Base-by-base conservation (phyloP, 2,888 invertebrate species). In the Ectemnius lituratus region DNA sequence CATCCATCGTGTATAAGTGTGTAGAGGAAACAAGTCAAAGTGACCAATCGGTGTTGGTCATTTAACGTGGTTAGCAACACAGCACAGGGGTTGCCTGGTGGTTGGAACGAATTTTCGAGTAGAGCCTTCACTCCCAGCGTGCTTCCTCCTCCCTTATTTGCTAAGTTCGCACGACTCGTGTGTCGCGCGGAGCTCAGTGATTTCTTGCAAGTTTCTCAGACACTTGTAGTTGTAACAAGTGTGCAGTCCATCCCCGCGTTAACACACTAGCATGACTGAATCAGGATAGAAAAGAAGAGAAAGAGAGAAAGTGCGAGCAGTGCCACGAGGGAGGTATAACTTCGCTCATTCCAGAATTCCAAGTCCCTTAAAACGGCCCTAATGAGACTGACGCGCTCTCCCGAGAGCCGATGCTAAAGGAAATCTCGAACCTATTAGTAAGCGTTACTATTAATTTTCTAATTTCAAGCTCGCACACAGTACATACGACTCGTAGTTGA, bases 71-170 rank as follows among this genome's bases (percentile, higher is more conserved):
- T 18, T 20, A 49, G 73, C 23, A 61, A 56, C 47, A 45, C 49
- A 20, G 57, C 18, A 59, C 57, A 58, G 61, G 73, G 82, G 75
- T 68, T 46, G 79, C 67, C 45, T 78, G 78, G 82, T 81, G 78
- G 81, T 81, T 81, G 75, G 82, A 78, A 81, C 75, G 82, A 67
- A 82, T 78, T 81, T 81, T 76, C 69, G 58, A 23, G 3, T 23
- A 23, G 23, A 23, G 49, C 60, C 20, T 28, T 13, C 56, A 47
- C 45, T 62, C 6, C 4, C 69, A 67, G 45, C 45, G 28, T 57
- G 59, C 46, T 70, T 57, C 47, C 18, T 28, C 61, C 65, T 4
- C 52, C 67, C 73, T 63, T 37, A 56, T 62, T 80, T 58, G 27
- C 62, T 62, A 70, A 65, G 69, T 45, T 57, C 28, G 28, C 28